Evolutionary conservation across 2,113 vertebrate species (phyloP), one percentile per base, ranked within the genome.

Genomic region (Condylura cristata): DNA sequence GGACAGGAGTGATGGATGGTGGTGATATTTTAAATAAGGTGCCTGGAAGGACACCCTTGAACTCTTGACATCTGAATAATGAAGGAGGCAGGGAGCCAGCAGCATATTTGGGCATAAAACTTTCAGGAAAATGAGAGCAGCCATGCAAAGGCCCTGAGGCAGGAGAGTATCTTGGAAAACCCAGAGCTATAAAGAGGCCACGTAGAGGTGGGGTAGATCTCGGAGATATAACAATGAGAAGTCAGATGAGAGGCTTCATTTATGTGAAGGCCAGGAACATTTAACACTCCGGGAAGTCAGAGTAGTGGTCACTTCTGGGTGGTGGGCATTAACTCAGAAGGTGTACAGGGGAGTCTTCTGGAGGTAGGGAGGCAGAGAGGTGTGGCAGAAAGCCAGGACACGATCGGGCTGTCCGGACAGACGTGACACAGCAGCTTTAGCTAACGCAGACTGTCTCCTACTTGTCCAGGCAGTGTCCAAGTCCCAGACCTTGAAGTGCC

Each of bases 381-480:
- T 56, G 10, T 0, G 3, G 28, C 1, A 8, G 60, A 14, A 14
- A 24, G 32, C 2, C 17, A 22, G 14, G 24, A 12, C 4, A 28
- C 65, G 1, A 8, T 10, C 32, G 24, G 75, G 28, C 8, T 9
- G 2, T 18, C 32, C 51, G 76, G 13, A 6, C 37, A 84, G 28
- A 24, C 16, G 41, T 34, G 30, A 24, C 0, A 2, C 14, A 86
- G 37, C 7, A 76, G 63, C 14, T 28, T 12, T 63, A 20, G 17
- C 24, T 14, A 32, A 41, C 18, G 17, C 8, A 5, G 34, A 60
- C 5, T 2, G 28, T 71, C 68, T 56, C 22, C 20, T 41, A 60
- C 72, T 84, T 66, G n/a, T 7, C 39, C 8, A 18, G 8, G 1
- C 24, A 13, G 13, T 24, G 4, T 76, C 60, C n/a, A 26, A 26